Percentiles rank a stretch among this genome's conserved stretches.
Conservation (phyloP, 1,140 invertebrate species). For the Drosophila equinoxialis region DNA sequence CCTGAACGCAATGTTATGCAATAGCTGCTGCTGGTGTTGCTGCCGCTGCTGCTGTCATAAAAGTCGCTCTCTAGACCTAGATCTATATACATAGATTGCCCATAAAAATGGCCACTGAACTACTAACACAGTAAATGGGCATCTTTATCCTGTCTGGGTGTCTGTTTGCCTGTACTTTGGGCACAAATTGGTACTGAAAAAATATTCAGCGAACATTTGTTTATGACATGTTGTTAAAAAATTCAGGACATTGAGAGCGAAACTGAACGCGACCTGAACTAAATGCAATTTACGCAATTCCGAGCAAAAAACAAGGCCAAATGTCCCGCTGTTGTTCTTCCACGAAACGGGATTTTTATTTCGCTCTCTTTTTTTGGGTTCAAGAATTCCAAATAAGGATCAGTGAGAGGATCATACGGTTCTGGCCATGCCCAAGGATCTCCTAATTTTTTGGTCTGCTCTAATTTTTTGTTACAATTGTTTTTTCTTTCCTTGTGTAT, state of each 20-base stretch:
- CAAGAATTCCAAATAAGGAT: not conserved
- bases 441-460: slow-evolving; percentile 31
- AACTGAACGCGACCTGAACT: not conserved
- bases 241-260: slow-evolving; percentile 70
- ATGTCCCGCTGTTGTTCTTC: slow-evolving; percentile 44
- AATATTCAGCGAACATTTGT: slow-evolving; percentile 57
- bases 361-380: slow-evolving; percentile 35
- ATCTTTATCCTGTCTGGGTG: slow-evolving; percentile 20
- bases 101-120: slow-evolving; percentile 64
- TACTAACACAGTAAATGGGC: slow-evolving; percentile 11
- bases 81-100: slow-evolving; percentile 49
- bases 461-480: slow-evolving; percentile 67
- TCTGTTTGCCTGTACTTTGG: not conserved
- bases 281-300: slow-evolving; percentile 54
- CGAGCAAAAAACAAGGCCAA: slow-evolving; percentile 63
- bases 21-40: slow-evolving; percentile 39
- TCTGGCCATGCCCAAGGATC: slow-evolving; percentile 18
- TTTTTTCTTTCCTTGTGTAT: slow-evolving; percentile 26
- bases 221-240: slow-evolving; percentile 71
- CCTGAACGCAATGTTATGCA: slow-evolving; percentile 74
- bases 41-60: slow-evolving; percentile 49
- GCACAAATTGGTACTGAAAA: slow-evolving; percentile 25
- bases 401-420: not conserved
- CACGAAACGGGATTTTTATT: slow-evolving; percentile 27
- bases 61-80: slow-evolving; percentile 35